A percentile compares a stretch with the other conserved stretches of the same genome.
These are phyloP conservation scores for Rhopalosiphum nymphaeae DNA, from an alignment of 2,888 invertebrate genomes.

Conservation along the genomic window DNA sequence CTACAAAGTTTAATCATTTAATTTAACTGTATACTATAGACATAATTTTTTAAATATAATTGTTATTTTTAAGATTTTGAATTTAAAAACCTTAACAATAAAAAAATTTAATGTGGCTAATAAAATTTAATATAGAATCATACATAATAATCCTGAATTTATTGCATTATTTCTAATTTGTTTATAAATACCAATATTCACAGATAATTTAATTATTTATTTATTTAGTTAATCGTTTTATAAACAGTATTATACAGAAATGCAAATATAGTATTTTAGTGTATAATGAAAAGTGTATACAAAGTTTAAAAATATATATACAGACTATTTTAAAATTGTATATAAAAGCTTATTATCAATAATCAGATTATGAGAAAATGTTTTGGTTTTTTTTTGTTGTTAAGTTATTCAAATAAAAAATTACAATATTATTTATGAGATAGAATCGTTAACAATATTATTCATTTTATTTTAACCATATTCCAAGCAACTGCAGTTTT, in stretches of 20 bases:
- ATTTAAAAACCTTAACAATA: neutral
- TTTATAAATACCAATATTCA: neutral
- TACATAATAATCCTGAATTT: neutral
- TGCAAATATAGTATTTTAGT: neutral
- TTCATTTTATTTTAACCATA: neutral
- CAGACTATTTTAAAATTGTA: constrained; percentile 6
- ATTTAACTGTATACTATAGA: neutral
- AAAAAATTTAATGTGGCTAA: neutral
- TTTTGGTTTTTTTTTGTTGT: constrained; percentile 6
- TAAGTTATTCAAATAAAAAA: constrained; percentile 39
- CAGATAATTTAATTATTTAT: neutral
- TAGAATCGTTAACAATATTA: neutral
- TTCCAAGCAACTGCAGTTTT: neutral
- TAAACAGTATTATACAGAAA: neutral
- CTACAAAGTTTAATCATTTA: neutral
- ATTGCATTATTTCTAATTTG: neutral
- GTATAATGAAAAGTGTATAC: neutral
- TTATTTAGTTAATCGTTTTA: neutral
- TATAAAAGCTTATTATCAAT: neutral
- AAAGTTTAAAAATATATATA: neutral
- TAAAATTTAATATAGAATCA: neutral
- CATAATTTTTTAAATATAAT: neutral
- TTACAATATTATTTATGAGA: constrained; percentile 49
- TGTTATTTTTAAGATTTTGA: neutral
- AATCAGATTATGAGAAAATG: neutral